phyloP scores from a whole-genome alignment of 2,888 invertebrate species.

The Stenichneumon culpator region DNA sequence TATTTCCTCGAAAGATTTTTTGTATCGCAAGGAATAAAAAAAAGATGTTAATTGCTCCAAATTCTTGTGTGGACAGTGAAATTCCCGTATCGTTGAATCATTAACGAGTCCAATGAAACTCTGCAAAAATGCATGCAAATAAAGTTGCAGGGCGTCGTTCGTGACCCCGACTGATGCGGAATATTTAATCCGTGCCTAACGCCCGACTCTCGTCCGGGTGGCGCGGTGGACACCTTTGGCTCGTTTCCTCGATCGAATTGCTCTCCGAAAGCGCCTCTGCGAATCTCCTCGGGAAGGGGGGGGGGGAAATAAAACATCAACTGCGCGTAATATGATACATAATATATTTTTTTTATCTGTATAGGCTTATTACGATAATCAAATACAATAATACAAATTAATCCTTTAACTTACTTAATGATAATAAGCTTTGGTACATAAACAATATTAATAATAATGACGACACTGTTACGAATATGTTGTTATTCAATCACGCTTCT shows the following conservation, averaged over 20 bases:
- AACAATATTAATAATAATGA: constrained; percentile 81
- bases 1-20: constrained; percentile 51
- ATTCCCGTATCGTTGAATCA: neutral
- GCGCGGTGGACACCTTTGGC: neutral
- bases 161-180: constrained; percentile 44
- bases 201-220: neutral
- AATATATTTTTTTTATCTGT: constrained; percentile 78
- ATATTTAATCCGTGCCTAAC: constrained; percentile 21
- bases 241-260: neutral
- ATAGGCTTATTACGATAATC: constrained; percentile 81
- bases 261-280: neutral
- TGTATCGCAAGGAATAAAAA: constrained; percentile 53
- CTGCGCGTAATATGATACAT: constrained; percentile 77
- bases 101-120: neutral
- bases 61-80: neutral
- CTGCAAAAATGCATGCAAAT: constrained; percentile 45
- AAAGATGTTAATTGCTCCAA: constrained; percentile 1
- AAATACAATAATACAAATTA: constrained; percentile 84
- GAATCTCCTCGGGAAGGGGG: too few relatives aligned
- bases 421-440: constrained; percentile 85
- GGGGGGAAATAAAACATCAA: neutral
- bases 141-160: constrained; percentile 8
- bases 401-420: constrained; percentile 83
- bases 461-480: constrained; percentile 72
- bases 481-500: constrained; percentile 35